A percentile compares a stretch with the other conserved stretches of the same genome.
phyloP scores from a whole-genome alignment of 2,888 invertebrate genomes.

The Noctua fimbriata region DNA sequence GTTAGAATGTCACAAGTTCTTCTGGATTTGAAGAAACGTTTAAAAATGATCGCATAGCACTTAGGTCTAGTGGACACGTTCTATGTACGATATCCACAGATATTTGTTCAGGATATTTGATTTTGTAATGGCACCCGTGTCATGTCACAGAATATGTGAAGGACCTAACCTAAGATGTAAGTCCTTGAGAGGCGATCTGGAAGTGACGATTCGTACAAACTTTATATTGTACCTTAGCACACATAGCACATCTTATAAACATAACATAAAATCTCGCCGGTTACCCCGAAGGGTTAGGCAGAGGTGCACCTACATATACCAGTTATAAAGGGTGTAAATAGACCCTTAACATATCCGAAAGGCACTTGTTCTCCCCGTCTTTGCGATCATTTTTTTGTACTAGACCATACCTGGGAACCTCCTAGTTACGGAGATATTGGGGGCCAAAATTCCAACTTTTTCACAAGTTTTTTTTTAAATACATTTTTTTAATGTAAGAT shows the following conservation, averaged over 20 bases:
- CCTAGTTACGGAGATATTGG: no score
- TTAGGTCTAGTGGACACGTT: background rate
- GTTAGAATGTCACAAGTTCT: background rate
- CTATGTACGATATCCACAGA: background rate
- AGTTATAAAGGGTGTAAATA: no score
- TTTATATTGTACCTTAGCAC: background rate
- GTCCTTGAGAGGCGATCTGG: background rate
- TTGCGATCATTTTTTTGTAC: no score
- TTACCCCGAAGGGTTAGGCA: background rate
- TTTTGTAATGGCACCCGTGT: conserved; percentile 11
- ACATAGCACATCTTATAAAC: no score
- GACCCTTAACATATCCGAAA: no score
- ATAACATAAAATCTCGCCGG: background rate
- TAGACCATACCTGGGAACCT: no score
- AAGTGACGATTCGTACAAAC: background rate
- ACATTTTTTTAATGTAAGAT: no score
- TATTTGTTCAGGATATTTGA: conserved; percentile 8
- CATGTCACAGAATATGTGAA: conserved; percentile 10
- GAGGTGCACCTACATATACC: background rate
- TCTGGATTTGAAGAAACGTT: background rate
- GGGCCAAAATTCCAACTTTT: no score
- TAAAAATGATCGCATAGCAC: background rate
- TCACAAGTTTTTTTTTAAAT: no score
- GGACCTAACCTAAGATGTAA: background rate
- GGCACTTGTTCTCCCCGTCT: no score